phyloP scores from a whole-genome alignment of 2,113 vertebrate species.

The Gnathonemus longibarbis region DNA sequence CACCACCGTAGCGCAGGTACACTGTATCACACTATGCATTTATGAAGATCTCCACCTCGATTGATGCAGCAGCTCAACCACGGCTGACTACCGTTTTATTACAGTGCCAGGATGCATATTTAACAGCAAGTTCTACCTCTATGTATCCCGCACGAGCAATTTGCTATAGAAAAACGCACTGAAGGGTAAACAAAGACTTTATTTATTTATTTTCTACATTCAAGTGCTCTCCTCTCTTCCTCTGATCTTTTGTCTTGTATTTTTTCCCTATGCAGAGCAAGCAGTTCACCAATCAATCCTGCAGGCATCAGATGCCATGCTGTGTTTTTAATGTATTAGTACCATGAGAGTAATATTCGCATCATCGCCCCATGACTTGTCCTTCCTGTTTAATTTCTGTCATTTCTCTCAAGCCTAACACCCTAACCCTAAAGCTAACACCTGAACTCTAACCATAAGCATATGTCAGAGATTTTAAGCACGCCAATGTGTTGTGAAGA shows the following conservation, averaged over 20 bases:
- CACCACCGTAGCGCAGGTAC: not conserved
- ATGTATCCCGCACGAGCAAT: not conserved
- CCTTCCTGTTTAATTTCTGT: not conserved
- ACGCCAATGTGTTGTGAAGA: not conserved
- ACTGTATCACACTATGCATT: not conserved
- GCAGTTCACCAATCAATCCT: not conserved
- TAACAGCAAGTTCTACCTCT: not conserved
- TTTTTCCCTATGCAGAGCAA: not conserved
- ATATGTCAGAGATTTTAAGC: not conserved
- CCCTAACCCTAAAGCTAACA: not conserved
- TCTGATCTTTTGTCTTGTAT: not conserved
- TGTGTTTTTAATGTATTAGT: not conserved
- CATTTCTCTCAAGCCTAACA: not conserved
- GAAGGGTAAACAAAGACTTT: not conserved
- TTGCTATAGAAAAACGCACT: not conserved
- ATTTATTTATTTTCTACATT: not conserved
- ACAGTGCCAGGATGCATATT: not conserved
- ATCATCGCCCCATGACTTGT: not conserved
- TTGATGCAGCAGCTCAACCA: not conserved
- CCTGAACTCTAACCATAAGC: not conserved
- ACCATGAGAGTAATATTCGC: not conserved
- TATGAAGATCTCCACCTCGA: not conserved
- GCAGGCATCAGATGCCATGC: not conserved
- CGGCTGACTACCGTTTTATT: not conserved
- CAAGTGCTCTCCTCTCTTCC: not conserved